Evolutionary conservation across 2,113 vertebrate genomes (phyloP).

Genomic region (Mus musculus): DNA sequence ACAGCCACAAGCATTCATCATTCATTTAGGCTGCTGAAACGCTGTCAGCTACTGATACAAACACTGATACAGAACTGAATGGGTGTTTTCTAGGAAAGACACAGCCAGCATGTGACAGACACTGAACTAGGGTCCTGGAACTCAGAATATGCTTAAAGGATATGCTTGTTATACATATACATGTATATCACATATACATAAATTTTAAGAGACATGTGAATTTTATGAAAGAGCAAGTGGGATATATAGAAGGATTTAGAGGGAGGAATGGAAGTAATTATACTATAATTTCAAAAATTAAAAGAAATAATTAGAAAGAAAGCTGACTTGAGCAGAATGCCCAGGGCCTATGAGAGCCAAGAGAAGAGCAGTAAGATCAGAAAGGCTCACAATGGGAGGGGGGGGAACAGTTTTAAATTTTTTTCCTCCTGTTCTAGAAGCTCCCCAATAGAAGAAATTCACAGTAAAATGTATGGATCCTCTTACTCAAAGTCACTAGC

Average conservation of each 20-base stretch:
- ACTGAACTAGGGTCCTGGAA: neutral
- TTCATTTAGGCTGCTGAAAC: conserved; percentile 32
- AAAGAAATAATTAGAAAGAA: neutral
- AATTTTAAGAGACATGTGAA: too few species aligned
- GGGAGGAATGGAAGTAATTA: neutral
- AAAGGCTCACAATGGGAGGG: too few species aligned
- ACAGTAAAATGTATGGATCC: neutral
- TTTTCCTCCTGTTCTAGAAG: neutral
- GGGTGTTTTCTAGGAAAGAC: conserved; percentile 67
- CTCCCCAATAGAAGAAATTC: neutral
- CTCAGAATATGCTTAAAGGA: neutral
- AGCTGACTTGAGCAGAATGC: conserved; percentile 1
- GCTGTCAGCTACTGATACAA: conserved; percentile 71
- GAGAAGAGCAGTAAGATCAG: rapidly evolving
- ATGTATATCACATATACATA: neutral
- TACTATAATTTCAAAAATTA: neutral
- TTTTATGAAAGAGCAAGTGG: neutral
- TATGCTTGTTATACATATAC: neutral
- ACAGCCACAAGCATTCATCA: conserved; percentile 70
- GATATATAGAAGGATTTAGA: neutral
- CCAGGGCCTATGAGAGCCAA: neutral
- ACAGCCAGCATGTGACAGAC: neutral
- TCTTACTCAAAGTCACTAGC: neutral
- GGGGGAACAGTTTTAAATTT: neutral
- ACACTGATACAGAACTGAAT: conserved; percentile 61